Evolutionary conservation across 2,888 invertebrate genomes (phyloP).

Genomic region (Coremacera marginata): DNA sequence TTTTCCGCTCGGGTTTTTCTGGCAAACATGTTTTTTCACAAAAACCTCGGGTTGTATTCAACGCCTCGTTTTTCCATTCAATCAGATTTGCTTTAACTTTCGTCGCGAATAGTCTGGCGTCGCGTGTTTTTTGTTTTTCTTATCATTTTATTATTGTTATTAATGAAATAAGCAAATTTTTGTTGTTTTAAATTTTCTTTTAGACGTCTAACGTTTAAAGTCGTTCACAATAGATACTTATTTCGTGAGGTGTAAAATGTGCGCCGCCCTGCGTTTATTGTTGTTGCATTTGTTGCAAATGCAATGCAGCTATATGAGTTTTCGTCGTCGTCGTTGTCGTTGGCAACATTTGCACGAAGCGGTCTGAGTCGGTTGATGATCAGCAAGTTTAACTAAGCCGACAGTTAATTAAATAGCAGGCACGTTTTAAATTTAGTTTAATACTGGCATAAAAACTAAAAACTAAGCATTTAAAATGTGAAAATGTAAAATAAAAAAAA

Average conservation of each 20-base stretch:
- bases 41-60: not conserved
- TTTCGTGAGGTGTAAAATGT: constrained; percentile 26
- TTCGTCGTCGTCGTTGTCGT: constrained; percentile 10
- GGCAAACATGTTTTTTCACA: constrained; percentile 5
- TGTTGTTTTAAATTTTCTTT: not conserved
- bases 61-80: constrained; percentile 12
- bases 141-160: constrained; percentile 9
- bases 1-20: constrained; percentile 19
- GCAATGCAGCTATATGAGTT: constrained; percentile 17
- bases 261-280: not conserved
- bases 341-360: constrained; percentile 15
- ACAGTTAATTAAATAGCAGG: constrained; percentile 16
- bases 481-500: not conserved
- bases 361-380: not conserved
- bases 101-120: constrained; percentile 32
- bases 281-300: not conserved
- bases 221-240: not conserved
- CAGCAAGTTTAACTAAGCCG: constrained; percentile 1
- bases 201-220: not conserved
- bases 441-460: not conserved
- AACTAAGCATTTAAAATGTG: not conserved
- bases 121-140: constrained; percentile 6
- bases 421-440: constrained; percentile 8
- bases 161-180: not conserved
- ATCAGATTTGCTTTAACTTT: constrained; percentile 45